Evolutionary conservation across 2,888 invertebrate species (phyloP), one percentile per base, ranked within the genome.

Genomic region (Diaprepes abbreviatus): DNA sequence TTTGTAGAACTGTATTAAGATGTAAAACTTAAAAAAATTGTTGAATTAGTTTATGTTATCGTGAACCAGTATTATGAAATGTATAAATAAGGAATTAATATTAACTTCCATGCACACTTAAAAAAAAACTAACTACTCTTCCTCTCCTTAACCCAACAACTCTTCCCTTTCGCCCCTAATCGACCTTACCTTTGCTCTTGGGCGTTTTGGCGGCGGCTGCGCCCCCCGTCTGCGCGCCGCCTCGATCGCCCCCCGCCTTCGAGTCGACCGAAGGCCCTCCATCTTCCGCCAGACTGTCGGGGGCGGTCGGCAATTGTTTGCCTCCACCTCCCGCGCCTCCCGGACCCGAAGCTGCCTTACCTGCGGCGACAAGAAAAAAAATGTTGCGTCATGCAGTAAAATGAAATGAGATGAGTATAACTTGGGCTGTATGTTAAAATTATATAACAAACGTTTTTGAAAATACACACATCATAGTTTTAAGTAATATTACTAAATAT

Each of bases 261-360:
- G 36, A 24, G 58, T 62, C 58, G 64, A 68, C 17, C 7, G 85
- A 58, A 86, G 87, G 79, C 87, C 87, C 86, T 81, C 87, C 87
- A 81, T 87, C 86, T 79, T 87, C 87, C 86, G 90, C 88, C 77
- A 91, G 85, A 80, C 85, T 89, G 77, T 91, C 91, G 31, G 70
- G 70, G 10, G 62, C 67, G 16, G 65, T 58, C 33, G 67, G 71
- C 55, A 70, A 24, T 35, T 60, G 73, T 36, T 71, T 73, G 35
- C 73, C 70, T 17, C 70, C 73, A 7, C 70, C 70, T 9, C 66
- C 70, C 5, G 59, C 71, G 4, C 59, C 59, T 9, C 65, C 68
- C 1, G 65, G 45, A 16, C 70, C 71, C 14, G 48, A 50, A 6
- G 54, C 28, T 62, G 50, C 35, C 36, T 62, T 62, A 62, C 62